Evolutionary conservation across 2,888 invertebrate genomes (phyloP), one percentile per base, ranked within the genome.

Genomic region (Protonemura montana): DNA sequence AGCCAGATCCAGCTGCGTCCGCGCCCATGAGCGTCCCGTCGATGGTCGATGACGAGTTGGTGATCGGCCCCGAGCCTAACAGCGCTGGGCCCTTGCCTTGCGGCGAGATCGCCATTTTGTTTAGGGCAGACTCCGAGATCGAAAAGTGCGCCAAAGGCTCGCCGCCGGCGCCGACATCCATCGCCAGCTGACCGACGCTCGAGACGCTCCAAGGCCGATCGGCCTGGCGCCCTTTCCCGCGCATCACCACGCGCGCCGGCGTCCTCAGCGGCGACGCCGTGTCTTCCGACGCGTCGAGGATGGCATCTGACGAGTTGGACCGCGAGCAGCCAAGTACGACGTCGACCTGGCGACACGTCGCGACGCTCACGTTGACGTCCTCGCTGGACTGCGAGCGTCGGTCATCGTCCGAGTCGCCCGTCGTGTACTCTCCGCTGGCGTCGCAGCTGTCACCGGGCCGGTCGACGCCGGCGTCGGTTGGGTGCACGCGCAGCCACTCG

Each of bases 401-500:
- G 88, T 95, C 95, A 85, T 94, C 93, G 90, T 94, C 94, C 84
- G 94, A 94, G 90, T 95, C 95, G 85, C 93, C 93, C 7, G 95
- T 95, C 80, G 97, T 97, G 89, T 96, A 97, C 91, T 97, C 97
- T 21, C 97, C 97, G 87, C 97, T 97, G 0, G 97, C 97, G 90
- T 97, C 97, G 91, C 97, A 97, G 91, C 95, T 96, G 90, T 96
- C 95, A 86, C 94, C 93, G 83, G 94, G 93, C 2, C 28, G 26
- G 59, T 76, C 84, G 88, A 78, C 90, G 89, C 81, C 89, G 88
- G 81, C 90, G 89, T 83, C 89, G 88, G 41, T 90, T 90, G 85
- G 85, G 87, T 93, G 92, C 90, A 94, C 93, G 89, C 94, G 94
- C 87, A 95, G 90, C 95, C 95, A 95, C 90, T 95, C 94, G 90